phyloP scores from a whole-genome alignment of 2,113 vertebrate species.

The Peromyscus maniculatus region DNA sequence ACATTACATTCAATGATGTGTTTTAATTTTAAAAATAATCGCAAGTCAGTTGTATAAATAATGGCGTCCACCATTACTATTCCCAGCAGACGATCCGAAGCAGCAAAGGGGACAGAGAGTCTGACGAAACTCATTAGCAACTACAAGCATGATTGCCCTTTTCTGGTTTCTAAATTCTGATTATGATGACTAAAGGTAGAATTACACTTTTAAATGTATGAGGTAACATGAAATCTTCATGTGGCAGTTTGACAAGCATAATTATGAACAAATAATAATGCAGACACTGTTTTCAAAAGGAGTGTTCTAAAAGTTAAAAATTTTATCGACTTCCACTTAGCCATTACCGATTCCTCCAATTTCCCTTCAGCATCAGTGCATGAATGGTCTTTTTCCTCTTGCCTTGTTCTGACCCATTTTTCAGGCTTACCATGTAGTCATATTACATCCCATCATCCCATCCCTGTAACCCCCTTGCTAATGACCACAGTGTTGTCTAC shows the following conservation, averaged over 20 bases:
- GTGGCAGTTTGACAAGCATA: background rate
- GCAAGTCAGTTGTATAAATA: background rate
- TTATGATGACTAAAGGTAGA: slow-evolving; percentile 17
- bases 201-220: background rate
- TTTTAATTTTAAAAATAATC: slow-evolving; percentile 37
- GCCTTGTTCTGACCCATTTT: slow-evolving; percentile 63
- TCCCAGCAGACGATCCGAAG: background rate
- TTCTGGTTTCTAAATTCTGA: slow-evolving; percentile 36
- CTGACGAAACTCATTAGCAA: slow-evolving; percentile 30
- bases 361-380: background rate
- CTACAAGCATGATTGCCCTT: background rate
- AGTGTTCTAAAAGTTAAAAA: slow-evolving; percentile 52
- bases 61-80: background rate
- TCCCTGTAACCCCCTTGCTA: background rate
- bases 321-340: background rate
- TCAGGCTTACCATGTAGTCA: slow-evolving; percentile 60
- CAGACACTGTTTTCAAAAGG: slow-evolving; percentile 32
- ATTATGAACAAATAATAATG: background rate
- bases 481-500: background rate
- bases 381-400: slow-evolving; percentile 47
- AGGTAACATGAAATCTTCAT: background rate
- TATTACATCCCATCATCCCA: slow-evolving; percentile 57
- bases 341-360: background rate
- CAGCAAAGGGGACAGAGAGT: background rate
- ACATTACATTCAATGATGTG: slow-evolving; percentile 4